Base-by-base conservation (phyloP, 2,888 invertebrate species). In the Rhogogaster chlorosoma region DNA sequence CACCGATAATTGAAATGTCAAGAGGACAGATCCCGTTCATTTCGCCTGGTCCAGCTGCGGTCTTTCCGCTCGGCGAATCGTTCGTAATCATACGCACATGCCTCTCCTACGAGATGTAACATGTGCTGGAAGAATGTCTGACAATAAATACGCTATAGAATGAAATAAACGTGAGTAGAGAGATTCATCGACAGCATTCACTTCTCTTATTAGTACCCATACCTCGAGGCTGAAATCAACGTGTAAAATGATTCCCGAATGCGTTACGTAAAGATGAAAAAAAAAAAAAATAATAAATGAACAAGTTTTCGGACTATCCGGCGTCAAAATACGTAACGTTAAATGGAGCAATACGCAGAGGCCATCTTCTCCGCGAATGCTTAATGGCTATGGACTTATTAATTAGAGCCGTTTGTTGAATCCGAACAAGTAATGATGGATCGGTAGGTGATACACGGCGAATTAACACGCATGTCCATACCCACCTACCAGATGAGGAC, bases 401-500 rank as follows among this genome's bases (percentile, higher is more conserved):
- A 36, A 70, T 70, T 18, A 70, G 70, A 36, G 36, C 70, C 36
- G 70, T 70, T 70, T 70, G 70, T 70, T 32, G 10, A n/a, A 29
- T 15, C n/a, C 36, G n/a, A 70, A 18, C 18, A 10, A 70, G 70
- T 36, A 36, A 70, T 70, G 70, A 70, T 70, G n/a, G 70, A 36
- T 32, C 70, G n/a, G 70, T 70, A 32, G 70, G 29, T 32, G 67
- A 67, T 67, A 32, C 15, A 29, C 15, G 32, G 32, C 15, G 67
- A 5, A 26, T 32, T 32, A 29, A 26, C 67, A 73, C 73, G 73
- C 42, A 22, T 42, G 42, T 45, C 45, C 45, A 45, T 45, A 45
- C 12, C 45, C 12, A 45, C 45, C 45, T 45, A 45, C 15, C 12
- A 12, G 2, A 42, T 1, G 42, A 42, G n/a, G 22, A 73, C 73